These are phyloP conservation scores for Megaceryle torquata DNA, from an alignment of 2,113 vertebrate species.

Conservation along the genomic window DNA sequence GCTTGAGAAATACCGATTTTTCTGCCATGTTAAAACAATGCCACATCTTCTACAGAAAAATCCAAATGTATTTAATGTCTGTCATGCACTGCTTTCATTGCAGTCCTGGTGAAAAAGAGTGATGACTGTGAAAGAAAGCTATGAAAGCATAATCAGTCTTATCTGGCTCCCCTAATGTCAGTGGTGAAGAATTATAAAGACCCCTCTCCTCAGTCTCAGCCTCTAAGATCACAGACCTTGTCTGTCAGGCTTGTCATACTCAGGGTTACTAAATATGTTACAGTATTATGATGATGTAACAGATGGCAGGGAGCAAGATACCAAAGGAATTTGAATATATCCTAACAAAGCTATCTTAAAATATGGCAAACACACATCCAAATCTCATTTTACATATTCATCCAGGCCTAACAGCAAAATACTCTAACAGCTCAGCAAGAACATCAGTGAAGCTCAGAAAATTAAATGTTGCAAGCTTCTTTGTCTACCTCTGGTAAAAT, in stretches of 20 bases:
- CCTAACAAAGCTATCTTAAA: slow-evolving; percentile 1
- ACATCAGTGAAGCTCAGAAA: neutral
- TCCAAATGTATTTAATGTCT: neutral
- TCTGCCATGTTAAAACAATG: neutral
- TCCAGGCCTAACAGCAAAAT: neutral
- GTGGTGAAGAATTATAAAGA: neutral
- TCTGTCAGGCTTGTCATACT: slow-evolving; percentile 14
- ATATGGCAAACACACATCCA: neutral
- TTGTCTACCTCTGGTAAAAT: neutral
- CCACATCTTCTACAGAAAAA: neutral
- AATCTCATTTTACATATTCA: neutral
- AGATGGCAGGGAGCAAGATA: slow-evolving; percentile 40
- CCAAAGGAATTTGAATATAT: neutral
- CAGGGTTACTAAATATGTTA: neutral
- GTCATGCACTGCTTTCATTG: neutral
- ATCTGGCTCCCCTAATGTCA: neutral
- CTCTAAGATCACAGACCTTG: slow-evolving; percentile 7
- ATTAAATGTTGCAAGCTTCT: neutral
- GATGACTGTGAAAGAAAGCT: slow-evolving; percentile 9
- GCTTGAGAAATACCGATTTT: neutral
- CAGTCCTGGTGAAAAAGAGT: neutral
- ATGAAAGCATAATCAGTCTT: neutral
- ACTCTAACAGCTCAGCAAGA: neutral
- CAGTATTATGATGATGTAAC: neutral
- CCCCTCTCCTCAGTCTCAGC: neutral